Evolutionary conservation across 2,113 vertebrate species (phyloP), one percentile per base, ranked within the genome.

Genomic region (Corvus moneduloides): DNA sequence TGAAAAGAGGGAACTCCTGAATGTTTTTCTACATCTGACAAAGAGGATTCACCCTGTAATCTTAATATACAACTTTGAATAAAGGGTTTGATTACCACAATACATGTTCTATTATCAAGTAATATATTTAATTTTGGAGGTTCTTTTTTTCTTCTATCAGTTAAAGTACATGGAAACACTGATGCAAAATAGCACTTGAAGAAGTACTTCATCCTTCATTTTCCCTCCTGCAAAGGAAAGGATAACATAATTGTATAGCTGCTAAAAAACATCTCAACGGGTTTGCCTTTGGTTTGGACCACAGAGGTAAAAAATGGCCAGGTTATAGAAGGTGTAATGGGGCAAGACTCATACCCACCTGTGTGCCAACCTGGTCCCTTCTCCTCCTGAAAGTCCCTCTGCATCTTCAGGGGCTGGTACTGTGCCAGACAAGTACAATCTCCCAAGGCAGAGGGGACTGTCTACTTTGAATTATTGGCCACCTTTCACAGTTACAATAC

Each of bases 401-500:
- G 58, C 4, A 20, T 24, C 43, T 78, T 74, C 35, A 72, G 15
- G 22, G 13, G 2, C 16, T 48, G 33, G 8, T 46, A 16, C 18
- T 61, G 23, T 4, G 33, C 22, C n/a, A 72, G 19, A 33, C 20
- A 51, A 71, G 17, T 1, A 18, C 17, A 66, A 26, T 33, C 3
- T 89, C 46, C 17, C 41, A 35, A 56, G 27, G 8, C 0, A 22
- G 22, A 79, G 2, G 14, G 15, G 10, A 23, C 23, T 1, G 0
- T 37, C 66, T 74, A 7, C 32, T 74, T 73, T 44, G 67, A 67
- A 67, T 63, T 37, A 24, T 11, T 9, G 2, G 15, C 6, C 63
- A 41, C 51, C 37, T 26, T 20, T 18, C 55, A 48, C 23, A 79
- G 32, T 13, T 86, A 13, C 41, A 56, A 9, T 30, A 35, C 11